Conservation (phyloP, 2,113 vertebrate species). For the Cavia aperea region DNA sequence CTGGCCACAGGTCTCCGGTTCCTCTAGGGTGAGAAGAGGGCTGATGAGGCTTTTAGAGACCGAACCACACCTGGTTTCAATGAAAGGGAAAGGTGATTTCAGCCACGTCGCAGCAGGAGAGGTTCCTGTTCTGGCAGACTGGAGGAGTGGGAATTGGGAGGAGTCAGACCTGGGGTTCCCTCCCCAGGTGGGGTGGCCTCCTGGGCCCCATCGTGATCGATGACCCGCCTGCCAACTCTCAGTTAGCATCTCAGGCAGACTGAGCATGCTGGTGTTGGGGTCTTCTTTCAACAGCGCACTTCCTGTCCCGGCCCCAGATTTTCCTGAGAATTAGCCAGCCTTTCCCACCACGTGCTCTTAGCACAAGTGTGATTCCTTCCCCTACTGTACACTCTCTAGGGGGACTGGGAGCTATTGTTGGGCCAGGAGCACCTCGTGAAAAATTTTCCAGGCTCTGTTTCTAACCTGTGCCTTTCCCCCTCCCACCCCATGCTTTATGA, state of each 20-base stretch:
- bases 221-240: not conserved
- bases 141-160: not conserved
- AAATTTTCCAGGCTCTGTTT: not conserved
- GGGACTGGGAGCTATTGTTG: constrained; percentile 10
- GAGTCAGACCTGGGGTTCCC: not conserved
- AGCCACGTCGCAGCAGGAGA: no score
- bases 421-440: not conserved
- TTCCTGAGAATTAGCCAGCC: constrained; percentile 42
- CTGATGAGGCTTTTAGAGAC: not conserved
- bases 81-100: not conserved
- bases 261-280: not conserved
- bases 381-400: not conserved
- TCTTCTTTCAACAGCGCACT: constrained; percentile 35
- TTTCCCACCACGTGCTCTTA: constrained; percentile 1
- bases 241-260: not conserved
- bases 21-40: not conserved
- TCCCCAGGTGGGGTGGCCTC: not conserved
- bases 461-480: not conserved
- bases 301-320: constrained; percentile 51
- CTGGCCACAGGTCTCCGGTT: not conserved
- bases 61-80: not conserved
- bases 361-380: constrained; percentile 17
- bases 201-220: not conserved
- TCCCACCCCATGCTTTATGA: not conserved
- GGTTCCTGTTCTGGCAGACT: no score